Conservation (phyloP, 2,888 invertebrate genomes). For the Tridacna crocea region DNA sequence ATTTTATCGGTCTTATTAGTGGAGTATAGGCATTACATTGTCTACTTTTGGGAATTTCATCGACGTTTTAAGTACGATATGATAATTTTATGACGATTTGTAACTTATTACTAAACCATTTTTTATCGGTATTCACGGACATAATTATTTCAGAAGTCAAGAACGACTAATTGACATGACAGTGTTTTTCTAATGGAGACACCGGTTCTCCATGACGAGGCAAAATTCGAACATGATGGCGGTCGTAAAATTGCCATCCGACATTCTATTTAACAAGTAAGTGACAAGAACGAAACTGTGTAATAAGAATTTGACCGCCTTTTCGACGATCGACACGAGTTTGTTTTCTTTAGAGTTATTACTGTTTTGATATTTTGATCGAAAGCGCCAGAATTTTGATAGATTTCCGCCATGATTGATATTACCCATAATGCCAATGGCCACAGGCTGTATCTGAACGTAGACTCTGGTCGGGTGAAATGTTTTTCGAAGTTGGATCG, state of each 20-base stretch:
- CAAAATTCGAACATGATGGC: constrained; percentile 14
- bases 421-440: constrained; percentile 22
- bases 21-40: too few species aligned
- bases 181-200: constrained; percentile 43
- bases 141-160: not conserved
- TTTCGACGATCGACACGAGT: constrained; percentile 30
- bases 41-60: too few species aligned
- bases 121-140: too few species aligned
- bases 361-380: constrained; percentile 47
- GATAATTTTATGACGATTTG: too few species aligned
- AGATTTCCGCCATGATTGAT: constrained; percentile 36
- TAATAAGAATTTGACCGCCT: not conserved
- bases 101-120: too few species aligned
- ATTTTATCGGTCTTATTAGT: too few species aligned
- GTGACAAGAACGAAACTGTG: not conserved
- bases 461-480: not conserved
- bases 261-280: constrained; percentile 16
- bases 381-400: constrained; percentile 34
- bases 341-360: constrained; percentile 50
- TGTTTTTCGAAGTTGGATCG: not conserved
- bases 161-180: constrained; percentile 36
- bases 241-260: constrained; percentile 19
- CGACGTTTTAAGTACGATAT: too few species aligned
- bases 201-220: constrained; percentile 20
- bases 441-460: not conserved